Evolutionary conservation across 2,113 vertebrate genomes (phyloP).

Genomic region (Sapayoa aenigma): DNA sequence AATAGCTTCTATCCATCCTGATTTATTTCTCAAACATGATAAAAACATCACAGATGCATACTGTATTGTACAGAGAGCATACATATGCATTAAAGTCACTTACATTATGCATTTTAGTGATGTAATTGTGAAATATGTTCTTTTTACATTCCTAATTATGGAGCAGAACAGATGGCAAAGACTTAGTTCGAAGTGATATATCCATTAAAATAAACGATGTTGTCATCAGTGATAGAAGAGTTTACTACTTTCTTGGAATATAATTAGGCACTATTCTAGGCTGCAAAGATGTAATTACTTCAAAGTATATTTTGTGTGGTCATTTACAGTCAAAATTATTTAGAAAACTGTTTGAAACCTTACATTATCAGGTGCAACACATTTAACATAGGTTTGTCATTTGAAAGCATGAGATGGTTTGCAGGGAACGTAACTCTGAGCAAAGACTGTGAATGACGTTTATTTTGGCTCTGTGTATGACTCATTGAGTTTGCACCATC

Average conservation of each 20-base stretch:
- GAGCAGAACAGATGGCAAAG: constrained; percentile 65
- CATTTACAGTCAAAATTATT: background rate
- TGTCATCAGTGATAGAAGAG: constrained; percentile 33
- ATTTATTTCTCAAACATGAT: background rate
- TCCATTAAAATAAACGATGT: constrained; percentile 64
- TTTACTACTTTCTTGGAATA: constrained; percentile 30
- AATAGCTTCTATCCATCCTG: background rate
- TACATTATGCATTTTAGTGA: constrained; percentile 31
- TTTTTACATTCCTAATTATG: constrained; percentile 62
- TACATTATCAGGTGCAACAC: background rate
- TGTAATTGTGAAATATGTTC: constrained; percentile 61
- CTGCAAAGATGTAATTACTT: background rate
- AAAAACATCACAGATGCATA: constrained; percentile 8
- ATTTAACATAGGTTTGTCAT: background rate
- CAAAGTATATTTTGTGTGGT: constrained; percentile 37
- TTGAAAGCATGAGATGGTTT: background rate
- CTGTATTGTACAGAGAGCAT: background rate
- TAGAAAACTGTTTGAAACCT: constrained; percentile 5
- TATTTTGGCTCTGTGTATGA: background rate
- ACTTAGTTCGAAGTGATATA: constrained; percentile 61
- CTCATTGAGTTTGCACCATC: background rate
- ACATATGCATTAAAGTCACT: constrained; percentile 48
- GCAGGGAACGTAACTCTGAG: background rate
- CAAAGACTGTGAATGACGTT: background rate
- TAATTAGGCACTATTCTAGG: constrained; percentile 2